Evolutionary conservation across 2,113 vertebrate species (phyloP).

Genomic region (Sander vitreus): DNA sequence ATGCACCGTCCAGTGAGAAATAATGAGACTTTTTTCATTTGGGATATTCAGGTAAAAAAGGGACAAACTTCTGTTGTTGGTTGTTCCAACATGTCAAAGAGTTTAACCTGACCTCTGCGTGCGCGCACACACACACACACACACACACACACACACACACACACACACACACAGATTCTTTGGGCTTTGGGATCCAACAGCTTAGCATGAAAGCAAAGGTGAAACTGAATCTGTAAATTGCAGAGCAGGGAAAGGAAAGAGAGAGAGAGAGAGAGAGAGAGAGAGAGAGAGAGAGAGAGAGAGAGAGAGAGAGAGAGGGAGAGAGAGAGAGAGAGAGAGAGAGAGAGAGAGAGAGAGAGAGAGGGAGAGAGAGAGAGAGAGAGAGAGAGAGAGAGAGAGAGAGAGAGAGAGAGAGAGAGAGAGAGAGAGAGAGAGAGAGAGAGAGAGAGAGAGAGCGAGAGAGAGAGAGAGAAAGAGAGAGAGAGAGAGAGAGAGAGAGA

Average conservation of each 20-base stretch:
- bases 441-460: slow-evolving; percentile 52
- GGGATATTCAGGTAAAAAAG: neutral
- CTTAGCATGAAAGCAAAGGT: slow-evolving; percentile 96
- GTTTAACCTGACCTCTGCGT: slow-evolving; percentile 59
- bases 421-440: slow-evolving; percentile 45
- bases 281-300: slow-evolving; percentile 49
- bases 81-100: slow-evolving; percentile 43
- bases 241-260: slow-evolving; percentile 84
- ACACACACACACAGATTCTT: slow-evolving; percentile 75
- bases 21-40: neutral
- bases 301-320: slow-evolving; percentile 49
- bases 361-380: slow-evolving; percentile 45
- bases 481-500: slow-evolving; percentile 48
- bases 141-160: slow-evolving; percentile 40
- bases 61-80: neutral
- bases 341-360: slow-evolving; percentile 49
- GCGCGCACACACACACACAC: slow-evolving; percentile 24
- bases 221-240: slow-evolving; percentile 99
- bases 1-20: fast-evolving
- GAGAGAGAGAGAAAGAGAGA: slow-evolving; percentile 48
- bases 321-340: slow-evolving; percentile 49
- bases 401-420: slow-evolving; percentile 48
- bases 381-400: slow-evolving; percentile 52
- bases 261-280: slow-evolving; percentile 48
- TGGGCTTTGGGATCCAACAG: slow-evolving; percentile 91